Conservation (phyloP, 2,888 invertebrate species). For the Drosophila phalerata region DNA sequence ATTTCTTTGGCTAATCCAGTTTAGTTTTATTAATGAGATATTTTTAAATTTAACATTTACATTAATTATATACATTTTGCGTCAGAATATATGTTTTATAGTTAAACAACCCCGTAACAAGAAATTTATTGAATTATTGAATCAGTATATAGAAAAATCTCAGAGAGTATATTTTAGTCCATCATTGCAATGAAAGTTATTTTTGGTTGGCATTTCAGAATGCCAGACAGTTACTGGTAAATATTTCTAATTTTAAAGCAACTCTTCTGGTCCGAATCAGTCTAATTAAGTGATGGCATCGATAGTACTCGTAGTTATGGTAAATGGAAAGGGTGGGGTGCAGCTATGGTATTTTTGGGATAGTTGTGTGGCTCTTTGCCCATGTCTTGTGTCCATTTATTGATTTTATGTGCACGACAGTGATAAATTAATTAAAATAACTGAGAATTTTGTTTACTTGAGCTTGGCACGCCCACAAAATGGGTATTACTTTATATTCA, state of each 20-base stretch:
- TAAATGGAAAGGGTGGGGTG: neutral
- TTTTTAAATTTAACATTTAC: too few species aligned
- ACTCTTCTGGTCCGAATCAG: slow-evolving; percentile 9
- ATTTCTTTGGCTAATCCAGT: too few species aligned
- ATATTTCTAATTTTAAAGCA: slow-evolving; percentile 22
- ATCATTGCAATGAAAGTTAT: neutral
- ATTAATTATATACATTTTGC: too few species aligned
- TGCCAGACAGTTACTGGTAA: slow-evolving; percentile 18
- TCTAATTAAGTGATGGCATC: slow-evolving; percentile 51
- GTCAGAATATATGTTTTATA: too few species aligned
- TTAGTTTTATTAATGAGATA: too few species aligned
- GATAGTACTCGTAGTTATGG: slow-evolving; percentile 9
- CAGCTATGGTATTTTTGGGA: slow-evolving; percentile 5
- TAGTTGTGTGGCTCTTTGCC: neutral
- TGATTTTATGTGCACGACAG: slow-evolving; percentile 43
- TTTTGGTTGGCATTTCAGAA: slow-evolving; percentile 7
- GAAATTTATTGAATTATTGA: too few species aligned
- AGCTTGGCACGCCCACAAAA: slow-evolving; percentile 21
- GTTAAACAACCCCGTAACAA: too few species aligned
- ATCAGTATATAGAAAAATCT: neutral
- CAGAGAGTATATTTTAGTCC: slow-evolving; percentile 1
- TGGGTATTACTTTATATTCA: neutral
- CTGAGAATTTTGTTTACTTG: slow-evolving; percentile 48
- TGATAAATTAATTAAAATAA: slow-evolving; percentile 53
- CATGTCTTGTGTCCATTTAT: slow-evolving; percentile 25